Evolutionary conservation across 2,888 invertebrate genomes (phyloP).

Genomic region (Volucella inanis): DNA sequence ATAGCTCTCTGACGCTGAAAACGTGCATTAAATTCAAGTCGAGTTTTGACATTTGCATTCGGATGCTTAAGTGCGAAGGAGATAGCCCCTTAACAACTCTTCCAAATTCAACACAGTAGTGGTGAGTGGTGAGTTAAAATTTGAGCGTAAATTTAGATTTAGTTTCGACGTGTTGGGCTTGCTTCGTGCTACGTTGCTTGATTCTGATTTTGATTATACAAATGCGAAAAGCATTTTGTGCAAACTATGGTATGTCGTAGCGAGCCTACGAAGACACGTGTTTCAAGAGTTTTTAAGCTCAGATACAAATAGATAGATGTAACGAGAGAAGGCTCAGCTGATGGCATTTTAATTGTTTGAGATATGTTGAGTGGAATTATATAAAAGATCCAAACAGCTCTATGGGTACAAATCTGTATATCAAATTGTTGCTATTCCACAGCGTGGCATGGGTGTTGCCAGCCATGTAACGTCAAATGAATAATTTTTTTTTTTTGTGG

Average conservation of each 20-base stretch:
- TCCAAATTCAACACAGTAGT: conserved; percentile 12
- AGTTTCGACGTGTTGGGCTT: conserved; percentile 10
- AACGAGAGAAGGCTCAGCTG: conserved; percentile 26
- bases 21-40: conserved; percentile 44
- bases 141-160: conserved; percentile 26
- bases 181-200: neutral
- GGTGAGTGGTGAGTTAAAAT: neutral
- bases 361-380: conserved; percentile 12
- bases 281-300: neutral
- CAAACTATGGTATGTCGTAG: conserved; percentile 1
- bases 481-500: neutral
- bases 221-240: conserved; percentile 30
- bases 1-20: neutral
- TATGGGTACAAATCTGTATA: neutral
- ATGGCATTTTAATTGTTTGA: conserved; percentile 14
- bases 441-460: conserved; percentile 22
- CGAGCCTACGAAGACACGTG: conserved; percentile 18
- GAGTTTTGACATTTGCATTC: conserved; percentile 42
- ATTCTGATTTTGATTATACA: conserved; percentile 1
- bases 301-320: conserved; percentile 4
- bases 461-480: neutral
- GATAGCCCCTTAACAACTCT: conserved; percentile 35
- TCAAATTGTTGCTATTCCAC: conserved; percentile 18
- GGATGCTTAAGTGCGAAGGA: conserved; percentile 1
- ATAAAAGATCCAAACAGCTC: neutral